Base-by-base conservation (phyloP, 2,888 invertebrate genomes). In the Drosophila meridiana region DNA sequence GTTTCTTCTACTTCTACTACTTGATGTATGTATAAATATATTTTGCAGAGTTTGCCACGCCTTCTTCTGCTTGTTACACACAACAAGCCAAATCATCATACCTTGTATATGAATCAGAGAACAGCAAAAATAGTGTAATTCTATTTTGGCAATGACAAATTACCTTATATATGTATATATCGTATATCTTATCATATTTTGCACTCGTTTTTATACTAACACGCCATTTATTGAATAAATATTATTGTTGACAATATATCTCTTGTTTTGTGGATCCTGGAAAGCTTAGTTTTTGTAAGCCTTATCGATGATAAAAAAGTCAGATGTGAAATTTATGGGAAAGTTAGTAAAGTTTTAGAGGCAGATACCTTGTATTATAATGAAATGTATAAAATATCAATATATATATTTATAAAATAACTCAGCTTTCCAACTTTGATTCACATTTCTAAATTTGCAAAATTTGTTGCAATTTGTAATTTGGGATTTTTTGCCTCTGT, bases 361-460 rank as follows among this genome's bases (percentile, higher is more conserved):
- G 0, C 3, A 8, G 8, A 20, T 8, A 28, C 5, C 2, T 14
- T n/a, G 6, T 13, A 1, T 52, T 3, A 20, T 14, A 20, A 28
- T 38, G 28, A 26, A 38, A 28, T 36, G 26, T 13, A 36, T 13
- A 34, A 20, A 34, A 34, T 4, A 9, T 4, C 4, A 34, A 34
- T 20, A 50, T 50, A 52, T 20, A 13, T 5, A 6, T 34, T 7
- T 38, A 26, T 53, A 34, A 32, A 20, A 20, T n/a, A 32, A 13
- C 2, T 4, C 2, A 1, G 20, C 20, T 0, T 2, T 11, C 40
- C 28, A 36, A 2, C 2, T 0, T 48, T 88, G 87, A 89, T 59
- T 87, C 79, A 89, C 40, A 38, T 36, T 11, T n/a, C 14, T 4
- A 40, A 34, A 4, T 75, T 53, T 53, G 52, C 5, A 40, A 13